These are phyloP conservation scores for Drosophila albomicans DNA, from an alignment of 1,140 invertebrate genomes.

Conservation along the genomic window DNA sequence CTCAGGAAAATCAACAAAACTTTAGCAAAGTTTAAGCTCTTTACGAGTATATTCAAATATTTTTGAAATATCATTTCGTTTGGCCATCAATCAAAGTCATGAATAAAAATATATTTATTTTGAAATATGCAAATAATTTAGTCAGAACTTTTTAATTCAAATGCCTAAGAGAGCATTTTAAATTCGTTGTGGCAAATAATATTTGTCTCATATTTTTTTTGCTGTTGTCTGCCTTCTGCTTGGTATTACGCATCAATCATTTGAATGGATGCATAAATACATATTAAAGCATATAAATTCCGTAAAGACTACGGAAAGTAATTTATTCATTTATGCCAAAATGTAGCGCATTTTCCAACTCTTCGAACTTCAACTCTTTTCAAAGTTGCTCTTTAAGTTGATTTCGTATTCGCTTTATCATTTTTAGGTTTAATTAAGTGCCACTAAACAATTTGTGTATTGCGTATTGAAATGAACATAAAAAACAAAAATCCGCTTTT, in stretches of 20 bases:
- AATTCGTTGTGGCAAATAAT: conserved; percentile 15
- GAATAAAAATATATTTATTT: too few relatives aligned
- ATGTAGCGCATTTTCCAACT: conserved; percentile 46
- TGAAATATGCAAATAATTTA: too few relatives aligned
- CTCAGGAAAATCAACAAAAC: conserved; percentile 7
- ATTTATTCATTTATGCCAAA: conserved; percentile 73
- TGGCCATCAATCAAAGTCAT: background rate
- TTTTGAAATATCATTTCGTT: too few relatives aligned
- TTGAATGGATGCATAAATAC: conserved; percentile 60
- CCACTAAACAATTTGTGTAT: conserved; percentile 63
- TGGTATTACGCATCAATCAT: conserved; percentile 66
- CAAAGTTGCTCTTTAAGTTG: conserved; percentile 26
- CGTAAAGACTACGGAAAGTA: conserved; percentile 27
- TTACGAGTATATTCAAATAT: background rate
- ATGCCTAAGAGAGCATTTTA: too few relatives aligned
- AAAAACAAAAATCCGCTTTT: conserved; percentile 32
- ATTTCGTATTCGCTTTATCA: conserved; percentile 62
- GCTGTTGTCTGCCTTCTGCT: conserved; percentile 39
- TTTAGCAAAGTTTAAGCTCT: conserved; percentile 1
- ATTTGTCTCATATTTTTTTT: conserved; percentile 18
- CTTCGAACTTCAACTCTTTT: conserved; percentile 21
- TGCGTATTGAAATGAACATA: background rate
- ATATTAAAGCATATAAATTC: conserved; percentile 56
- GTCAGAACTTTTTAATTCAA: too few relatives aligned
- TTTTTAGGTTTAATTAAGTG: conserved; percentile 74